Conservation (phyloP, 2,888 invertebrate species). For the Catocala sponsa region DNA sequence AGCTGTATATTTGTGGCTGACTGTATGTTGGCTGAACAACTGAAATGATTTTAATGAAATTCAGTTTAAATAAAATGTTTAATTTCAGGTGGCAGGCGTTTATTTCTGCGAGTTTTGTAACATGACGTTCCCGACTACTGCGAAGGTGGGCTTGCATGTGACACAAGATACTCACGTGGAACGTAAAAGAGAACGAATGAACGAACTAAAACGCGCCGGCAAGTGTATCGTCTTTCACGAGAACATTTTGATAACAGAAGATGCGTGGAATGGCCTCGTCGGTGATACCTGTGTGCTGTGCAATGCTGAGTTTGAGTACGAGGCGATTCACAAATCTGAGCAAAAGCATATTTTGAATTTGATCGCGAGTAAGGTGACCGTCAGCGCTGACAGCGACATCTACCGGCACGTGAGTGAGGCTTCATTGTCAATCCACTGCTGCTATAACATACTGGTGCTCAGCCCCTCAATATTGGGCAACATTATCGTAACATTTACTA, state of each 20-base stretch:
- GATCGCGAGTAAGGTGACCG: slow-evolving; percentile 20
- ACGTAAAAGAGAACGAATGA: neutral
- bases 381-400: slow-evolving; percentile 2
- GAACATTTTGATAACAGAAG: slow-evolving; percentile 15
- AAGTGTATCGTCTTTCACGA: slow-evolving; percentile 23
- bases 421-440: too few relatives aligned
- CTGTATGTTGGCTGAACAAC: too few relatives aligned
- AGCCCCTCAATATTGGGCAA: too few relatives aligned
- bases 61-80: neutral
- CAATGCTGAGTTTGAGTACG: slow-evolving; percentile 29
- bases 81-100: slow-evolving; percentile 22
- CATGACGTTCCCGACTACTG: slow-evolving; percentile 20
- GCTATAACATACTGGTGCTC: too few relatives aligned
- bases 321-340: slow-evolving; percentile 12
- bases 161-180: slow-evolving; percentile 18
- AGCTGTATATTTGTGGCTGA: too few relatives aligned
- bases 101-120: slow-evolving; percentile 44
- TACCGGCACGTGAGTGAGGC: slow-evolving; percentile 33
- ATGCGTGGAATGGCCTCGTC: slow-evolving; percentile 41
- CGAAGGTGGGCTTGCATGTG: slow-evolving; percentile 31
- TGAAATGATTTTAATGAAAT: neutral
- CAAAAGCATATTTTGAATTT: slow-evolving; percentile 32
- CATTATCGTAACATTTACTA: too few relatives aligned
- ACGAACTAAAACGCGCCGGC: slow-evolving; percentile 14
- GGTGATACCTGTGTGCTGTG: slow-evolving; percentile 38